Evolutionary conservation across 2,797 vertebrate species (phyloP).

Genomic region (Hydrophis major): DNA sequence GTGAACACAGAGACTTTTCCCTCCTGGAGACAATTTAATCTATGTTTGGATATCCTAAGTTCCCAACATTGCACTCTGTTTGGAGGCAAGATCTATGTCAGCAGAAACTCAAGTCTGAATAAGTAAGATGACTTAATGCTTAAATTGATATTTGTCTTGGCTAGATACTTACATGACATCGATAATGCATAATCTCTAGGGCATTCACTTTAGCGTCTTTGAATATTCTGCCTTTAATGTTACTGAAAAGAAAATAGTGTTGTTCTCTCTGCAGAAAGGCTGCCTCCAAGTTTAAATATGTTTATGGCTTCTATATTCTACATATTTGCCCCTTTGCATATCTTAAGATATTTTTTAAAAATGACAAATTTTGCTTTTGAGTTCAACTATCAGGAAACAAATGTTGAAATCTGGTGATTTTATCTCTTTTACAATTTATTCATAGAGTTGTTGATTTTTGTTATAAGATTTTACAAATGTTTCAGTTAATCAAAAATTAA

Average conservation of each 20-base stretch:
- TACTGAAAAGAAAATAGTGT: neutral
- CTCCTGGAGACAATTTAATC: neutral
- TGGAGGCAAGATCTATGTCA: neutral
- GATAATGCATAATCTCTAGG: neutral
- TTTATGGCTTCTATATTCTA: neutral
- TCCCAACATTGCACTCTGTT: neutral
- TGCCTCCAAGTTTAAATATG: neutral
- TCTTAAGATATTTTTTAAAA: neutral
- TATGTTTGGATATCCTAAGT: neutral
- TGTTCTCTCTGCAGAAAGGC: neutral
- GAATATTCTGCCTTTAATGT: neutral
- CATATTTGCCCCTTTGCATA: neutral
- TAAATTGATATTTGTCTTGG: neutral
- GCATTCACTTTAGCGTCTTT: neutral
- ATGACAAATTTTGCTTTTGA: neutral
- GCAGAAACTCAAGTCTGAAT: neutral
- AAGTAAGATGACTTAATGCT: neutral
- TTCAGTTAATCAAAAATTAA: neutral
- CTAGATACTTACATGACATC: neutral
- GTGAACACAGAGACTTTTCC: neutral
- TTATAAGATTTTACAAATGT: neutral
- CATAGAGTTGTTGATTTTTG: neutral
- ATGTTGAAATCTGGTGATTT: neutral
- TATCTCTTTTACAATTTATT: neutral
- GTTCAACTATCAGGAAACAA: neutral